Conservation (phyloP, 2,888 invertebrate species). For the Meliscaeva auricollis region DNA sequence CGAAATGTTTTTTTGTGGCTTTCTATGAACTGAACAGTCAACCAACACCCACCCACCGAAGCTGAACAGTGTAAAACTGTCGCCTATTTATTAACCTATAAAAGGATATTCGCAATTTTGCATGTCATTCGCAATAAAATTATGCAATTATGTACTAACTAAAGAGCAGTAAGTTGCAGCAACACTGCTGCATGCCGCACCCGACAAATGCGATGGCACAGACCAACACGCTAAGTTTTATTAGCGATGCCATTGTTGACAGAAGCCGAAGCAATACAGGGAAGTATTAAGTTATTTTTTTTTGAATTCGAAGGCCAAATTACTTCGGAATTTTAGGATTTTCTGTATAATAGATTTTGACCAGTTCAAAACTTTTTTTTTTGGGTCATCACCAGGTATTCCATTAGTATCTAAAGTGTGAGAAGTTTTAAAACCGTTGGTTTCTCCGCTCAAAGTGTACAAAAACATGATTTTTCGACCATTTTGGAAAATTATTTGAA, state of each 20-base stretch:
- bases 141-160: constrained; percentile 67
- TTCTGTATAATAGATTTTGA: not conserved
- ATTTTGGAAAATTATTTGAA: too few species aligned
- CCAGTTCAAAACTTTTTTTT: too few species aligned
- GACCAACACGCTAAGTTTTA: constrained; percentile 53
- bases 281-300: not conserved
- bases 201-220: constrained; percentile 46
- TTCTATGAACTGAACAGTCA: constrained; percentile 30
- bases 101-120: constrained; percentile 68
- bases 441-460: too few species aligned
- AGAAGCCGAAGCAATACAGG: not conserved
- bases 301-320: not conserved
- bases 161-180: constrained; percentile 58
- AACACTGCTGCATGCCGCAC: constrained; percentile 13
- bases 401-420: too few species aligned
- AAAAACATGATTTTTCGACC: too few species aligned
- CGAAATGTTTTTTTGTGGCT: constrained; percentile 5
- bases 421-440: too few species aligned
- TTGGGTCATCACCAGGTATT: too few species aligned
- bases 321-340: not conserved
- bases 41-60: constrained; percentile 17
- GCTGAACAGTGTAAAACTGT: constrained; percentile 67
- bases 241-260: constrained; percentile 12
- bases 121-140: constrained; percentile 74
- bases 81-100: constrained; percentile 72